Evolutionary conservation across 2,797 vertebrate genomes (phyloP).

Genomic region (Sternarchorhynchus goeldii): DNA sequence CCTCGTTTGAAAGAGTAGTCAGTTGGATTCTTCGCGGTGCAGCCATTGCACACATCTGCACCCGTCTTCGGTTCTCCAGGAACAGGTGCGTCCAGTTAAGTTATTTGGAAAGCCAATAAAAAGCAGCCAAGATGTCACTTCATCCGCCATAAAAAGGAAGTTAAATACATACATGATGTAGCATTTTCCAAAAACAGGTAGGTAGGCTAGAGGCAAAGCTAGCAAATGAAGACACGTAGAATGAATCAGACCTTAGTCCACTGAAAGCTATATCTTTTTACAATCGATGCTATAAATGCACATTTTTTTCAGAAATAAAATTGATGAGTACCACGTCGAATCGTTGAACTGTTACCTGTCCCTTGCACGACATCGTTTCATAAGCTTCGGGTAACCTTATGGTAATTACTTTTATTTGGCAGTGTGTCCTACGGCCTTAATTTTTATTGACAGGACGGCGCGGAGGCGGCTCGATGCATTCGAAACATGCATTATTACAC

Average conservation of each 20-base stretch:
- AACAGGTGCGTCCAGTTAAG: slow-evolving; percentile 42
- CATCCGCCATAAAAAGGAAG: slow-evolving; percentile 3
- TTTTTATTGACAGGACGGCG: neutral
- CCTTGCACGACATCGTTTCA: neutral
- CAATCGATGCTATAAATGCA: neutral
- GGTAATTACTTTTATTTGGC: neutral
- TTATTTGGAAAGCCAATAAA: slow-evolving; percentile 6
- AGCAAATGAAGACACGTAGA: neutral
- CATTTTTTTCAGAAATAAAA: no score
- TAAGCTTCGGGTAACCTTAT: no score
- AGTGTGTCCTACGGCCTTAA: neutral
- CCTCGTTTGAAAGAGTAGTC: slow-evolving; percentile 35
- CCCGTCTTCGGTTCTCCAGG: neutral
- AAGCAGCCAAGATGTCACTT: slow-evolving; percentile 4
- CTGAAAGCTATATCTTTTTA: neutral
- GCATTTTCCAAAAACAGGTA: neutral
- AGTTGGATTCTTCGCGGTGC: slow-evolving; percentile 43
- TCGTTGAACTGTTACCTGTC: neutral
- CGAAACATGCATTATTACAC: neutral
- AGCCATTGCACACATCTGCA: slow-evolving; percentile 45
- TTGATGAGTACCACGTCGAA: neutral
- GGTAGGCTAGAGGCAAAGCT: neutral
- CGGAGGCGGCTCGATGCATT: slow-evolving; percentile 1
- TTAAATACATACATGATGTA: neutral
- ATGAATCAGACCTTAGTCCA: no score